A percentile compares a stretch with the other conserved stretches of the same genome.
Evolutionary conservation across 2,888 invertebrate genomes (phyloP).

Genomic region (Tetanocera ferruginea): DNA sequence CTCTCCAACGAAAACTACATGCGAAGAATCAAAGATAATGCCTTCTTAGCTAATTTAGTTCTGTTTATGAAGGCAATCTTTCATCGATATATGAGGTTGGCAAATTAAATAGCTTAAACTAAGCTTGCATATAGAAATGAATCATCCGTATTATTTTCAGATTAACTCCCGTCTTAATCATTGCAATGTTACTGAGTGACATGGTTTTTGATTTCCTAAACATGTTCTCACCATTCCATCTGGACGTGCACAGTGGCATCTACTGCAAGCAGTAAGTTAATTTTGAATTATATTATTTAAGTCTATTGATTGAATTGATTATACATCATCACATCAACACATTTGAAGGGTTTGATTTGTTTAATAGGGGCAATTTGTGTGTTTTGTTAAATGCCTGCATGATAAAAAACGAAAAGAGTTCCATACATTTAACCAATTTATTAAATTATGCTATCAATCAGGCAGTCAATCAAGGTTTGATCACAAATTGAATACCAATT

Average conservation of each 20-base stretch:
- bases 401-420: neutral
- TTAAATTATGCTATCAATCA: conserved; percentile 49
- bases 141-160: conserved; percentile 46
- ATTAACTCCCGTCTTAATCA: conserved; percentile 59
- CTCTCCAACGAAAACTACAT: conserved; percentile 53
- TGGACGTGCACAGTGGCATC: conserved; percentile 57
- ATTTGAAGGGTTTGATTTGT: neutral
- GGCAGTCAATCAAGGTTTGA: conserved; percentile 41
- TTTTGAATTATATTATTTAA: neutral
- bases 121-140: neutral
- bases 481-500: conserved; percentile 42
- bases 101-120: neutral
- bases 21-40: conserved; percentile 50
- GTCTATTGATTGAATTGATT: neutral
- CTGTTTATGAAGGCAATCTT: conserved; percentile 55
- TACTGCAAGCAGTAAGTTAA: conserved; percentile 59
- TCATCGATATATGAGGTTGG: conserved; percentile 59
- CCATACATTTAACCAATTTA: conserved; percentile 43
- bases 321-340: no score
- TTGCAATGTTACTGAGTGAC: conserved; percentile 58
- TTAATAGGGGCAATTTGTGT: conserved; percentile 38
- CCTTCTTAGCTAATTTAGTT: conserved; percentile 50
- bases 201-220: conserved; percentile 56
- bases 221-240: conserved; percentile 59
- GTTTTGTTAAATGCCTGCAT: neutral